Evolutionary conservation across 2,113 vertebrate species (phyloP).

Genomic region (Bufo bufo): DNA sequence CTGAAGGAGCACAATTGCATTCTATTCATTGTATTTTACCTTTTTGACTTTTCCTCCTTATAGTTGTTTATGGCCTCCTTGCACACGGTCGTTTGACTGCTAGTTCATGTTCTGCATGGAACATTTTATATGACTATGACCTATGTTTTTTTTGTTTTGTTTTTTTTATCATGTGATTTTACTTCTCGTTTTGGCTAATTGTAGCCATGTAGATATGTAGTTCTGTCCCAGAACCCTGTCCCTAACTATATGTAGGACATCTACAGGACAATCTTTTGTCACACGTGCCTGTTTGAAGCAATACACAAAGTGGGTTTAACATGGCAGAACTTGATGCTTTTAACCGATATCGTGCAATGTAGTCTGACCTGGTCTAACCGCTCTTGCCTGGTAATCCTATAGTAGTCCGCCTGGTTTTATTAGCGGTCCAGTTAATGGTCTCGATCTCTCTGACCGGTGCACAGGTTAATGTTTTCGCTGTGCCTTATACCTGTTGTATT

Average conservation of each 20-base stretch:
- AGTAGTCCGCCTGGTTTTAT: not conserved
- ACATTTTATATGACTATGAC: constrained; percentile 32
- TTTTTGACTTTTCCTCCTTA: not conserved
- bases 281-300: constrained; percentile 42
- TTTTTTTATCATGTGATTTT: constrained; percentile 28
- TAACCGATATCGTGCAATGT: not conserved
- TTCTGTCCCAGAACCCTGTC: not conserved
- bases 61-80: not conserved
- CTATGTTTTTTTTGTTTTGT: not conserved
- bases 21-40: not conserved
- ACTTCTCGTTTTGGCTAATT: constrained; percentile 39
- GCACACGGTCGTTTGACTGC: not conserved
- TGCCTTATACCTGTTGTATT: constrained; percentile 47
- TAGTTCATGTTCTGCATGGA: not conserved
- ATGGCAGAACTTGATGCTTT: not conserved
- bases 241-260: constrained; percentile 2
- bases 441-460: not conserved
- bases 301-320: not conserved
- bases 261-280: constrained; percentile 23
- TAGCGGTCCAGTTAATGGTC: not conserved
- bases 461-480: constrained; percentile 10
- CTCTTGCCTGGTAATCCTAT: not conserved
- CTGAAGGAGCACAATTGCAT: constrained; percentile 40
- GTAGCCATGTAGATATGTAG: constrained; percentile 39
- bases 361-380: not conserved